Evolutionary conservation across 2,888 invertebrate species (phyloP).

Genomic region (Ormyrus labotus): DNA sequence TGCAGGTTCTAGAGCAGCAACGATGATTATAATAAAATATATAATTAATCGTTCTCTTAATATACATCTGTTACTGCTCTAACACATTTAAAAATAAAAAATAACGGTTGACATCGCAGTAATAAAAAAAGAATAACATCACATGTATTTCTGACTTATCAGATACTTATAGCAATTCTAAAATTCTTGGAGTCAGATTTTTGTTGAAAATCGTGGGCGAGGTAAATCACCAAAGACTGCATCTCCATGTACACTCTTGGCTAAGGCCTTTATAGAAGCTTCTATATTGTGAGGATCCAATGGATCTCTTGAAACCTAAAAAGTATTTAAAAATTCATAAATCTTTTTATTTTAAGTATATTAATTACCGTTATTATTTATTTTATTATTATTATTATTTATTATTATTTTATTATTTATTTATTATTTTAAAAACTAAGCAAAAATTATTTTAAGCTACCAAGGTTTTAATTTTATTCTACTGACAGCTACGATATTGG

Average conservation of each 20-base stretch:
- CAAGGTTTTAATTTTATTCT: no score
- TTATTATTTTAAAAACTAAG: no score
- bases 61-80: constrained; percentile 20
- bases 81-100: constrained; percentile 59
- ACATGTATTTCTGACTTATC: constrained; percentile 47
- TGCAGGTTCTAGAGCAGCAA: constrained; percentile 34
- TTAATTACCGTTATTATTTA: neutral
- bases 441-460: no score
- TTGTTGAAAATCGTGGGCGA: constrained; percentile 88
- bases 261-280: constrained; percentile 93
- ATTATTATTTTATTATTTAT: no score
- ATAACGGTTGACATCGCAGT: constrained; percentile 50
- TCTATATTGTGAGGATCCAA: constrained; percentile 86
- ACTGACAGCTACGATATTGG: neutral
- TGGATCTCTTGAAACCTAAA: constrained; percentile 67
- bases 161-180: constrained; percentile 32
- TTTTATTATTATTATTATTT: no score
- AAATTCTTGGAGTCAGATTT: constrained; percentile 80
- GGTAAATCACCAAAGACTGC: constrained; percentile 92
- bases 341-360: neutral
- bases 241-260: constrained; percentile 92
- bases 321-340: constrained; percentile 13
- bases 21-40: constrained; percentile 56
- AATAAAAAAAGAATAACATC: constrained; percentile 63
- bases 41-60: constrained; percentile 55